Evolutionary conservation across 2,113 vertebrate genomes (phyloP).

Genomic region (Myrmophylax atrothorax): DNA sequence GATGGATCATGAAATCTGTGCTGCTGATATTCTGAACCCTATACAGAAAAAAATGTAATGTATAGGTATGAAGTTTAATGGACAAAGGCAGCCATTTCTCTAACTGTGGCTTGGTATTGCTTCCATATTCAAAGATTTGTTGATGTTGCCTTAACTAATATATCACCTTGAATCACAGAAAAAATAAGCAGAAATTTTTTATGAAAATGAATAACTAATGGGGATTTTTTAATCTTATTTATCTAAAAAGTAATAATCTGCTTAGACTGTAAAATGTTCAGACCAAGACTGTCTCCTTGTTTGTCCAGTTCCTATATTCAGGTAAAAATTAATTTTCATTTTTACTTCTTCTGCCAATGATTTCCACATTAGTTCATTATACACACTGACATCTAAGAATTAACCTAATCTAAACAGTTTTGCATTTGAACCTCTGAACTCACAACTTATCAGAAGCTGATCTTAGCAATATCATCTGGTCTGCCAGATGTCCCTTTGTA

Average conservation of each 20-base stretch:
- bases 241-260: not conserved
- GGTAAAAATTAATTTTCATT: not conserved
- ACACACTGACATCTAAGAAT: not conserved
- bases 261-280: not conserved
- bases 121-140: not conserved
- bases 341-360: not conserved
- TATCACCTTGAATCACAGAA: not conserved
- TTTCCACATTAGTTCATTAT: not conserved
- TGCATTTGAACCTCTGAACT: not conserved
- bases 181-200: not conserved
- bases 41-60: not conserved
- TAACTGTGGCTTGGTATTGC: not conserved
- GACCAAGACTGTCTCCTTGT: not conserved
- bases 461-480: not conserved
- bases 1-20: not conserved
- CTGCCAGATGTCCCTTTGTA: not conserved
- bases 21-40: not conserved
- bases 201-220: not conserved
- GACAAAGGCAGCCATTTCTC: not conserved
- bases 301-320: not conserved
- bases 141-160: not conserved
- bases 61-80: not conserved
- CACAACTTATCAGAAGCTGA: not conserved
- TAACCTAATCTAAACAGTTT: not conserved
- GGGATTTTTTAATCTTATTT: not conserved